Evolutionary conservation across 1,140 invertebrate genomes (phyloP), one percentile per base, ranked within the genome.

Genomic region (Melipona quadrifasciata): DNA sequence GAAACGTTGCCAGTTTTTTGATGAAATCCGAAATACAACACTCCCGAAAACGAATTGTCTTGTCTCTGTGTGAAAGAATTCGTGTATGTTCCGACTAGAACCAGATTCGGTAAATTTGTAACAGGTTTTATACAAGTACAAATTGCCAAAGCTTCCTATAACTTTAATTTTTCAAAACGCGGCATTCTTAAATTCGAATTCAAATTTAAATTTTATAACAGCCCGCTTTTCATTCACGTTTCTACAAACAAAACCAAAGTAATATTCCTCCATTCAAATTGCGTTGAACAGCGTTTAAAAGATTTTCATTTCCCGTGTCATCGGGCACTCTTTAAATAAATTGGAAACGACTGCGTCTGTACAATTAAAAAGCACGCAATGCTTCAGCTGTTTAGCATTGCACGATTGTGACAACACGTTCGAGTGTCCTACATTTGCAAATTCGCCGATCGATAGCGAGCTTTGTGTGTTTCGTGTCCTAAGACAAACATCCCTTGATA

Each of bases 1-100:
- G 65, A 79, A 84, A 24, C 74, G 61, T 70, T 88, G 87, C 87
- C 87, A 88, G 86, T 84, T 88, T 86, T 70, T 86, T n/a, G n/a
- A 83, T 83, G 65, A 78, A 79, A 77, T 53, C 55, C 21, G 27
- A 61, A 78, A 51, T 27, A 53, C 39, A 61, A 64, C 27, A 24
- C 51, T 51, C 58, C 10, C 17, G 4, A 65, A 31, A 51, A 16
- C 27, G n/a, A 6, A 65, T 53, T 65, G 17, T 65, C 39, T 51
- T 34, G n/a, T 76, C 53, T 24, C 24, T 17, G n/a, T n/a, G n/a
- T 14, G 10, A 19, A 21, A 27, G 24, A 14, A 64, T n/a, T 27
- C 71, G 1, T 19, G 16, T 27, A 24, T n/a, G n/a, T 31, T 31
- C 27, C 2, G n/a, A 31, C 16, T 31, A 65, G n/a, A 27, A 65